Evolutionary conservation across 2,888 invertebrate genomes (phyloP).

Genomic region (Archips xylosteana): DNA sequence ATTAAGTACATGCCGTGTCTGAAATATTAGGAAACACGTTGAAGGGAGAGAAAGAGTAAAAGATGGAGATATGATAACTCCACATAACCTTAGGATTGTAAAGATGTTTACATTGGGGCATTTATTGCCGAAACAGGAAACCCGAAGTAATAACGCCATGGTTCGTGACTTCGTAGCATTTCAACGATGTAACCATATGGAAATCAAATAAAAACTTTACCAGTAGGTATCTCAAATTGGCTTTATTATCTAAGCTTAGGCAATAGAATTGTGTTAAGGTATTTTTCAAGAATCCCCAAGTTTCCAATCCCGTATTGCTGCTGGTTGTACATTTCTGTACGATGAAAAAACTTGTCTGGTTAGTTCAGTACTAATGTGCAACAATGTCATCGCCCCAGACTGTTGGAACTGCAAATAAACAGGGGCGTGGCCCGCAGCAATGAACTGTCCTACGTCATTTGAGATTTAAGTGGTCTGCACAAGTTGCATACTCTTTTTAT

Average conservation of each 20-base stretch:
- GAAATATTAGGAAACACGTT: neutral
- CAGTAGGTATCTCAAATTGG: neutral
- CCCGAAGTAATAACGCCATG: neutral
- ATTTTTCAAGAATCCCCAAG: neutral
- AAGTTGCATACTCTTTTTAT: neutral
- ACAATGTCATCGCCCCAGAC: constrained; percentile 44
- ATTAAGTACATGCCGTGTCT: neutral
- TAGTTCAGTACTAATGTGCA: constrained; percentile 12
- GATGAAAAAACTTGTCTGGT: constrained; percentile 14
- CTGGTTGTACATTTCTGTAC: neutral
- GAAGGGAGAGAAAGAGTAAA: neutral
- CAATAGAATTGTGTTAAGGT: neutral
- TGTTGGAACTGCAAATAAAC: constrained; percentile 40
- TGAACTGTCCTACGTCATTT: constrained; percentile 17
- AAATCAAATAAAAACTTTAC: neutral
- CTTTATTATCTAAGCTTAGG: neutral
- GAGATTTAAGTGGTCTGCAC: constrained; percentile 7
- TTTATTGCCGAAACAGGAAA: neutral
- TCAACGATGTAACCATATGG: neutral
- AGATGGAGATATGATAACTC: neutral
- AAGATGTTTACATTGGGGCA: neutral
- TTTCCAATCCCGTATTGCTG: neutral
- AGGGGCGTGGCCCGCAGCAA: constrained; percentile 44
- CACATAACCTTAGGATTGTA: neutral
- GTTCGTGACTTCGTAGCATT: constrained; percentile 2